Evolutionary conservation across 2,113 vertebrate genomes (phyloP), one percentile per base, ranked within the genome.

Genomic region (Onychostoma macrolepis): DNA sequence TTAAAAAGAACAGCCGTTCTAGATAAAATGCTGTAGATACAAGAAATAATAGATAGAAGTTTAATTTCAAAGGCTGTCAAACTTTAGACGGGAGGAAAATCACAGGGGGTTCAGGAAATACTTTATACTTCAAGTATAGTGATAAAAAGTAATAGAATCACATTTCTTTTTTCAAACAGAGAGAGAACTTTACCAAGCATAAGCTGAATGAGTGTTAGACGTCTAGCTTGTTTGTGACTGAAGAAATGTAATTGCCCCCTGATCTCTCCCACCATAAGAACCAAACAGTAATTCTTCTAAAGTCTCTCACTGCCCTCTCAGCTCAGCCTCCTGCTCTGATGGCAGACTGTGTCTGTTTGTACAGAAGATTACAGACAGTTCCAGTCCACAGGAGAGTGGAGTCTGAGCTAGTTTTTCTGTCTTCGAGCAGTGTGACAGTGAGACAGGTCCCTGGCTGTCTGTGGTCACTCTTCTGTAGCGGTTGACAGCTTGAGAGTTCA

Each of bases 401-500:
- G 41, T 75, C 58, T 76, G 56, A 48, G 71, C 75, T 48, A 48
- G 74, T 74, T 2, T n/a, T 74, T 6, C 43, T 61, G 65, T 65
- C 56, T 58, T 26, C 13, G 24, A 30, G 80, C 38, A 24, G 80
- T 67, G 81, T 83, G 84, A 88, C 88, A 90, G 91, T 92, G 89
- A 74, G 81, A 89, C 93, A 91, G 93, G 96, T 96, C 96, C 95
- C 94, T 92, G 96, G 96, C 93, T 96, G 96, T 96, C 95, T 96
- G 94, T 92, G 93, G 95, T 97, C 96, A 97, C 97, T 97, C 93
- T 96, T 98, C 97, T 97, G 97, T 95, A 93, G 96, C 89, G 97
- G 97, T 98, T 97, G 97, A 98, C 97, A 91, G 95, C 95, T 95
- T 93, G 95, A 96, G 96, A 95, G 94, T 93, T 94, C 94, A 77